These are phyloP conservation scores for Trichechus manatus DNA, from an alignment of 2,113 vertebrate genomes.

Conservation along the genomic window DNA sequence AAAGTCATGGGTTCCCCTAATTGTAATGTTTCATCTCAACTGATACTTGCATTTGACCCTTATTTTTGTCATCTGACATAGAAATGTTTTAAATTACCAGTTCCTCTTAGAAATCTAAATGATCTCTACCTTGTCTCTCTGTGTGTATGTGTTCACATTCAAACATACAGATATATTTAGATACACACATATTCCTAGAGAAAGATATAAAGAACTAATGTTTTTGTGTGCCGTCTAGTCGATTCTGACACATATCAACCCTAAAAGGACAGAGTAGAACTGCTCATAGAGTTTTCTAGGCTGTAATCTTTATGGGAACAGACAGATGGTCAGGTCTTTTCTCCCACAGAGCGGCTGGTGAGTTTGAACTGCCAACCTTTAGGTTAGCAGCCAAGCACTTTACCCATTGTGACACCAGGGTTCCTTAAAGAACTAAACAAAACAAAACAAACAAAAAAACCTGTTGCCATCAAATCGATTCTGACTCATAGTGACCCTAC, in stretches of 20 bases:
- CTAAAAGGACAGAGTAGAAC: not conserved
- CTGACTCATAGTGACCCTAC: no score
- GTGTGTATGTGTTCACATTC: not conserved
- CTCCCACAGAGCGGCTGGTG: no score
- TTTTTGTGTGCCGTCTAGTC: not conserved
- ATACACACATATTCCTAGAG: not conserved
- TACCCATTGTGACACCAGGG: not conserved
- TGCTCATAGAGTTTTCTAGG: not conserved
- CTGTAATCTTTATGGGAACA: not conserved
- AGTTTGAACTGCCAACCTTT: not conserved
- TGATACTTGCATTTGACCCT: slow-evolving; percentile 78
- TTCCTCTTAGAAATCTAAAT: slow-evolving; percentile 83
- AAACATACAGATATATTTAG: not conserved
- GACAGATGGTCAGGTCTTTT: not conserved
- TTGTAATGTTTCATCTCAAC: slow-evolving; percentile 74
- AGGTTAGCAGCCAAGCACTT: not conserved
- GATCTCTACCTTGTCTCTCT: slow-evolving; percentile 64
- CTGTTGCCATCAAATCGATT: no score
- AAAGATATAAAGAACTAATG: not conserved
- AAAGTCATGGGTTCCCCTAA: slow-evolving; percentile 20
- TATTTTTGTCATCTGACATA: slow-evolving; percentile 84
- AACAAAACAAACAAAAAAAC: no score
- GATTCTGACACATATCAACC: not conserved
- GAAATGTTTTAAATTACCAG: slow-evolving; percentile 86
- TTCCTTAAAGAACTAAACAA: not conserved